Evolutionary conservation across 2,888 invertebrate species (phyloP).

Genomic region (Agriotes lineatus): DNA sequence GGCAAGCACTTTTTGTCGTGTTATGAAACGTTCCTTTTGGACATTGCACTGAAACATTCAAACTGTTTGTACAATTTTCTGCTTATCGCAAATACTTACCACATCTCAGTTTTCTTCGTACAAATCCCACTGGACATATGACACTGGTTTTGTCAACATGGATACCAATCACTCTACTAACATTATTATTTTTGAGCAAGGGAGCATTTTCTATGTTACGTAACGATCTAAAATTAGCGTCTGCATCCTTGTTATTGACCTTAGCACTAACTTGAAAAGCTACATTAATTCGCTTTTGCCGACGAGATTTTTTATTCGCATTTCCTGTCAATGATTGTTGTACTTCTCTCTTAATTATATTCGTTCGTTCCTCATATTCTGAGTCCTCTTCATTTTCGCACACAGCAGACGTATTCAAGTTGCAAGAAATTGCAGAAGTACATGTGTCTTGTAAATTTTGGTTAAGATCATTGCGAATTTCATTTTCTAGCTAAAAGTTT

Average conservation of each 20-base stretch:
- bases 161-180: slow-evolving; percentile 33
- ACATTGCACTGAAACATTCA: slow-evolving; percentile 69
- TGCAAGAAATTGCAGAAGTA: slow-evolving; percentile 43
- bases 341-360: slow-evolving; percentile 53
- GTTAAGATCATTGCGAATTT: slow-evolving; percentile 55
- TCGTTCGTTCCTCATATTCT: slow-evolving; percentile 54
- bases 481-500: slow-evolving; percentile 55
- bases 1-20: slow-evolving; percentile 68
- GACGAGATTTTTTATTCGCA: slow-evolving; percentile 41
- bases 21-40: slow-evolving; percentile 76
- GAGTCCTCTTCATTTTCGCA: slow-evolving; percentile 49
- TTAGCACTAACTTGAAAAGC: slow-evolving; percentile 58
- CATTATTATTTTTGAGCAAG: slow-evolving; percentile 39
- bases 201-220: slow-evolving; percentile 38
- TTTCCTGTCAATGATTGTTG: not conserved
- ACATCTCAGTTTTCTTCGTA: slow-evolving; percentile 69
- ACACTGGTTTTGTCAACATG: slow-evolving; percentile 49
- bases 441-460: slow-evolving; percentile 51
- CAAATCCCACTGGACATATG: slow-evolving; percentile 69
- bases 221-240: not conserved
- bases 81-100: slow-evolving; percentile 68
- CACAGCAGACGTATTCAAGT: slow-evolving; percentile 44
- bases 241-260: slow-evolving; percentile 45
- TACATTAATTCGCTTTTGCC: slow-evolving; percentile 52
- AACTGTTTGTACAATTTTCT: no score